Evolutionary conservation across 1,140 invertebrate species (phyloP).

Genomic region (Aporrectodea caliginosa): DNA sequence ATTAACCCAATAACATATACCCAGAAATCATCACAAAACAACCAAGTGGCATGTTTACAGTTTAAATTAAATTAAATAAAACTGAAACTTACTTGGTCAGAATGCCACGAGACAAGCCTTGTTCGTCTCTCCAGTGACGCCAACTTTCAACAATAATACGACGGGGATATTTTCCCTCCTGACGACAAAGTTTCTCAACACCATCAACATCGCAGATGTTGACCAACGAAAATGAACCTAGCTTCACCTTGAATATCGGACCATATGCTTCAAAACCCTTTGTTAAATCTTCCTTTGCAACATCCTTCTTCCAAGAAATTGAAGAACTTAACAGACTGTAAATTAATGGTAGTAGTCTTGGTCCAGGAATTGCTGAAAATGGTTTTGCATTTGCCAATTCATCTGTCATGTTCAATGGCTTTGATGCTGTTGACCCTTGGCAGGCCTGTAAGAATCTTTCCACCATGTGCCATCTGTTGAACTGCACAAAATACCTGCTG

Average conservation of each 20-base stretch:
- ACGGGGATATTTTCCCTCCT: slow-evolving; percentile 16
- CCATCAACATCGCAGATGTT: not conserved
- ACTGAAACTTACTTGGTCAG: slow-evolving; percentile 5
- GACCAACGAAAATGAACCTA: not conserved
- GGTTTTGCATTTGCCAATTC: not conserved
- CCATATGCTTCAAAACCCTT: slow-evolving; percentile 6
- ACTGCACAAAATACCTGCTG: too few species aligned
- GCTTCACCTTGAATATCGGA: not conserved
- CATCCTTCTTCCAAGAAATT: not conserved
- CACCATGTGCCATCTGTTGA: too few species aligned
- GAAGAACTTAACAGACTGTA: not conserved
- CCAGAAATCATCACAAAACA: too few species aligned
- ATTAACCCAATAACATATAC: too few species aligned
- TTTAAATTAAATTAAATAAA: too few species aligned
- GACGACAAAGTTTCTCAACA: slow-evolving; percentile 1
- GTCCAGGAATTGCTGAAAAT: slow-evolving; percentile 14
- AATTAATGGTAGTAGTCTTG: not conserved
- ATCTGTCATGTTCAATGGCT: not conserved
- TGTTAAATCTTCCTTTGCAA: not conserved
- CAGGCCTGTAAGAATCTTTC: not conserved
- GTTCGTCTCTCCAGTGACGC: slow-evolving; percentile 1
- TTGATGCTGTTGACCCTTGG: not conserved
- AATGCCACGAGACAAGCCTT: not conserved
- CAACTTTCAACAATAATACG: slow-evolving; percentile 10
- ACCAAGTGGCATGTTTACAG: too few species aligned